These are phyloP conservation scores for Aphelenchoides besseyi DNA, from an alignment of 1,140 invertebrate species.

Conservation along the genomic window DNA sequence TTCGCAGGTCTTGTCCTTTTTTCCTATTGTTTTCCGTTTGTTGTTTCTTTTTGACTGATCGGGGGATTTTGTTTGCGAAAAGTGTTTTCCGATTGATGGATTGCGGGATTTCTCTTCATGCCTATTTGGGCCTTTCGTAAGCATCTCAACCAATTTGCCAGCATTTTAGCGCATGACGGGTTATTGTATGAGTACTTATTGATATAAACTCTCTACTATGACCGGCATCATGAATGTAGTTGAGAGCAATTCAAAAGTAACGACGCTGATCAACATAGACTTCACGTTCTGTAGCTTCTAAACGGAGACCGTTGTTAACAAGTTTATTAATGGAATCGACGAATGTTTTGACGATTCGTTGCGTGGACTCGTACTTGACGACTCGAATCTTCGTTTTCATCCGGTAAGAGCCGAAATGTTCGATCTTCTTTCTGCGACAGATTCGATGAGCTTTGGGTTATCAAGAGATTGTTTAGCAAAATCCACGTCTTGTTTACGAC, in stretches of 20 bases:
- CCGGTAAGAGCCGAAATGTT: conserved; percentile 65
- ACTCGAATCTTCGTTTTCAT: conserved; percentile 70
- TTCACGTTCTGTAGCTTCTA: neutral
- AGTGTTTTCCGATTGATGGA: too few relatives aligned
- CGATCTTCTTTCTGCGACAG: neutral
- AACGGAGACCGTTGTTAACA: conserved; percentile 69
- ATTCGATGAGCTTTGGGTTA: too few relatives aligned
- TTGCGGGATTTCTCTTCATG: too few relatives aligned
- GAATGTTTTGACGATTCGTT: conserved; percentile 72
- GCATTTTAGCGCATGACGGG: too few relatives aligned
- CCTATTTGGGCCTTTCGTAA: too few relatives aligned
- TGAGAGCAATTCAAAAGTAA: too few relatives aligned
- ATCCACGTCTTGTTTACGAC: conserved; percentile 67
- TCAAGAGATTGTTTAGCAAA: conserved; percentile 47
- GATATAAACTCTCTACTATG: too few relatives aligned
- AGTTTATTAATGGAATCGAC: conserved; percentile 71
- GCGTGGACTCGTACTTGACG: conserved; percentile 69
- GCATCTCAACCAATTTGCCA: too few relatives aligned
- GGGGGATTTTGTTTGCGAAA: too few relatives aligned
- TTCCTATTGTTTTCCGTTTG: neutral
- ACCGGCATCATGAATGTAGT: too few relatives aligned
- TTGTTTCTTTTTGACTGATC: neutral
- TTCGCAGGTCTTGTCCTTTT: neutral
- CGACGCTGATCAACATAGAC: too few relatives aligned
- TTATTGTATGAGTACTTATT: too few relatives aligned